Conservation (phyloP, 2,797 vertebrate species). For the Nasua narica region DNA sequence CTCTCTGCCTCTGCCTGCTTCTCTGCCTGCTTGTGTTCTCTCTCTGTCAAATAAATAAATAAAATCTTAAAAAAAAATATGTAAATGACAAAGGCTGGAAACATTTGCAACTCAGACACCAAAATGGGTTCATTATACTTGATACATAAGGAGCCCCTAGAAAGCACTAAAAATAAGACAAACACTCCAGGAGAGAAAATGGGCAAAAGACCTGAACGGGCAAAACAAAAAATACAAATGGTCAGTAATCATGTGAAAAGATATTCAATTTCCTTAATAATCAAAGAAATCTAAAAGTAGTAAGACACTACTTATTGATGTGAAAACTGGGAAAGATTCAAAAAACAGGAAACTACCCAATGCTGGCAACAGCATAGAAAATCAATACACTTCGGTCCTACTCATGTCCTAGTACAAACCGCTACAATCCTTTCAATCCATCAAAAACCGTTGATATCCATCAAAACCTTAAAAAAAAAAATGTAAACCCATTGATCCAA, state of each 20-base stretch:
- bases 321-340: not conserved
- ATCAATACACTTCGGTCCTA: not conserved
- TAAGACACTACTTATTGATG: not conserved
- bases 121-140: not conserved
- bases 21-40: too few species aligned
- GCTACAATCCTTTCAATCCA: not conserved
- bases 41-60: too few species aligned
- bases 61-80: not conserved
- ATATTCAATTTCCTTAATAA: not conserved
- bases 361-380: not conserved
- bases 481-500: not conserved
- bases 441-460: slow-evolving; percentile 8
- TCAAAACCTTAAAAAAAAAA: not conserved
- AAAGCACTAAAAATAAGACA: not conserved
- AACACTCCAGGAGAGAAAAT: not conserved
- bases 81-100: not conserved
- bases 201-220: not conserved
- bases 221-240: slow-evolving; percentile 4
- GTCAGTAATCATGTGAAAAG: not conserved
- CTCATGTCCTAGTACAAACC: not conserved
- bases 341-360: not conserved
- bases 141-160: not conserved
- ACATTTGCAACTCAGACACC: not conserved
- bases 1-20: too few species aligned
- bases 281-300: slow-evolving; percentile 9